These are phyloP conservation scores for Psittacula cyanocephala DNA, from an alignment of 2,113 vertebrate species.

Conservation along the genomic window DNA sequence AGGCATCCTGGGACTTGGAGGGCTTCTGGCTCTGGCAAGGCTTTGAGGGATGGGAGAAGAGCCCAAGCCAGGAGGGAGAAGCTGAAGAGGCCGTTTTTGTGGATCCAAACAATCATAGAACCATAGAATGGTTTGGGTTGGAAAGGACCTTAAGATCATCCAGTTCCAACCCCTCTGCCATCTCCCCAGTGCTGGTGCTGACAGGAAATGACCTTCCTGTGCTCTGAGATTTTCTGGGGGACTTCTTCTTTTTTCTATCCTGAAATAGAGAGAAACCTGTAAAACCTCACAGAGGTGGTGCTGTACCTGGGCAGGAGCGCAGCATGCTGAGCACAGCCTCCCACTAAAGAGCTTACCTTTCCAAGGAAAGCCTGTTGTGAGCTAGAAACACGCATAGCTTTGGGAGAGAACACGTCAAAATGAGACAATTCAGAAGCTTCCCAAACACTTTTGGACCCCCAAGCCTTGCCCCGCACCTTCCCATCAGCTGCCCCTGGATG, in stretches of 20 bases:
- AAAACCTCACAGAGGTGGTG: neutral
- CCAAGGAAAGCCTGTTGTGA: neutral
- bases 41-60: neutral
- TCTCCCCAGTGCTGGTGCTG: fast-evolving
- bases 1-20: fast-evolving
- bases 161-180: neutral
- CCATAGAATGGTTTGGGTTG: neutral
- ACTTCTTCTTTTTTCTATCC: neutral
- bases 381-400: fast-evolving
- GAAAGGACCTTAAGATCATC: neutral
- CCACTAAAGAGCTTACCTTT: neutral
- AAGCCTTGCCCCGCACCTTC: neutral
- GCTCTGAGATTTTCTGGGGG: neutral
- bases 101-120: neutral
- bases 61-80: neutral
- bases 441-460: neutral
- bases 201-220: neutral
- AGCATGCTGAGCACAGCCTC: neutral
- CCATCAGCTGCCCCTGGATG: fast-evolving
- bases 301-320: neutral
- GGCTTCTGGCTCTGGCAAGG: neutral
- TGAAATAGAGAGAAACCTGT: neutral
- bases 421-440: neutral
- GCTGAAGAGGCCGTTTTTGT: fast-evolving
- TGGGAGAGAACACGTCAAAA: neutral